Percentiles rank a stretch among this genome's conserved stretches.
Conservation (phyloP, 2,113 vertebrate species). For the Halcyon senegalensis region DNA sequence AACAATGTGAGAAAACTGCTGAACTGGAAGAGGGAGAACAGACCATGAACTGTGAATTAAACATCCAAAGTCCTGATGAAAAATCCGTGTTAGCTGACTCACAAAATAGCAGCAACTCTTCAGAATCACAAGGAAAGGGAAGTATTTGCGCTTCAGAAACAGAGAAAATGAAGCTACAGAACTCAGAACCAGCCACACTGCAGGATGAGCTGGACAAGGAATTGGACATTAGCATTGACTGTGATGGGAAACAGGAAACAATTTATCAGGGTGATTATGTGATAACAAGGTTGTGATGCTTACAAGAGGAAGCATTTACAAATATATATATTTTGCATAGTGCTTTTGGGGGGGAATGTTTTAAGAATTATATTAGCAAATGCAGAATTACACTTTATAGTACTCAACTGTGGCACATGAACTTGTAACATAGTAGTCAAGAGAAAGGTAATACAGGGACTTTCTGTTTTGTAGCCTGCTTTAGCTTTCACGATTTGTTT, state of each 20-base stretch:
- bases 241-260: constrained; percentile 59
- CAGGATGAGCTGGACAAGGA: constrained; percentile 41
- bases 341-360: constrained; percentile 3
- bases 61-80: constrained; percentile 59
- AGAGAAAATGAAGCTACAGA: constrained; percentile 49
- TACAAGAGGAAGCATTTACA: constrained; percentile 1
- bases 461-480: constrained; percentile 73
- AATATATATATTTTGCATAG: constrained; percentile 67
- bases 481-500: constrained; percentile 75
- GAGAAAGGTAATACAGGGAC: constrained; percentile 48
- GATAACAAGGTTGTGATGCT: constrained; percentile 79
- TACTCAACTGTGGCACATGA: constrained; percentile 63
- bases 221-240: constrained; percentile 54
- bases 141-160: constrained; percentile 44
- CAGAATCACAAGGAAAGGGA: constrained; percentile 43
- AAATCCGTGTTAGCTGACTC: constrained; percentile 26
- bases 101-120: constrained; percentile 22
- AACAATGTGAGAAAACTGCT: constrained; percentile 60
- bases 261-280: constrained; percentile 74
- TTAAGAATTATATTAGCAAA: constrained; percentile 63
- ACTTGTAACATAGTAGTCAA: constrained; percentile 62
- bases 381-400: constrained; percentile 63
- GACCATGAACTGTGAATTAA: constrained; percentile 65
- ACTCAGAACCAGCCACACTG: constrained; percentile 40
- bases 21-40: constrained; percentile 66